phyloP scores from a whole-genome alignment of 2,888 invertebrate genomes.

The Platerodrilus igneus region DNA sequence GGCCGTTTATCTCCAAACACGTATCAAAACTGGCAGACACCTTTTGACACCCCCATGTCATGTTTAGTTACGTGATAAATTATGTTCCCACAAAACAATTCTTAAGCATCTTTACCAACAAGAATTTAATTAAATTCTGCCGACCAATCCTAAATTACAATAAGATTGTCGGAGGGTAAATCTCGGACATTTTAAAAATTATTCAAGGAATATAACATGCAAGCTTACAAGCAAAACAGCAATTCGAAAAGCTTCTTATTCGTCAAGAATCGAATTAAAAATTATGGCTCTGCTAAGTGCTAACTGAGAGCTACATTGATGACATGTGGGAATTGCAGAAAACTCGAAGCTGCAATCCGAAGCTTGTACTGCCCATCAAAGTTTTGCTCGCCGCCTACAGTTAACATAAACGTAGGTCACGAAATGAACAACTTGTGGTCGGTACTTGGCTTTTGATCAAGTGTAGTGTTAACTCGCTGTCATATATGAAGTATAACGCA shows the following conservation, averaged over 20 bases:
- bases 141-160: slow-evolving; percentile 35
- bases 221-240: too few species aligned
- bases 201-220: neutral
- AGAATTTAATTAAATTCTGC: slow-evolving; percentile 42
- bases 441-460: slow-evolving; percentile 19
- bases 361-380: slow-evolving; percentile 10
- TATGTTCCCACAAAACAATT: slow-evolving; percentile 37
- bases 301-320: neutral
- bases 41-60: slow-evolving; percentile 42
- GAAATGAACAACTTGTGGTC: slow-evolving; percentile 16
- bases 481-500: slow-evolving; percentile 10
- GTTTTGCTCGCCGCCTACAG: slow-evolving; percentile 13
- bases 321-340: slow-evolving; percentile 10
- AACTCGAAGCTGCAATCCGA: too few species aligned
- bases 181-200: slow-evolving; percentile 10
- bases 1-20: slow-evolving; percentile 21
- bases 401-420: slow-evolving; percentile 14
- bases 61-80: slow-evolving; percentile 40
- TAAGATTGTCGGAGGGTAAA: slow-evolving; percentile 14
- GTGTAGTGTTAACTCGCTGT: slow-evolving; percentile 14
- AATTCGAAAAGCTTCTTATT: too few species aligned
- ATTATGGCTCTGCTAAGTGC: too few species aligned
- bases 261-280: too few species aligned
- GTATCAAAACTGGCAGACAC: slow-evolving; percentile 25
- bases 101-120: slow-evolving; percentile 30